Base-by-base conservation (phyloP, 2,797 vertebrate species). In the Sebastes paucispinis region DNA sequence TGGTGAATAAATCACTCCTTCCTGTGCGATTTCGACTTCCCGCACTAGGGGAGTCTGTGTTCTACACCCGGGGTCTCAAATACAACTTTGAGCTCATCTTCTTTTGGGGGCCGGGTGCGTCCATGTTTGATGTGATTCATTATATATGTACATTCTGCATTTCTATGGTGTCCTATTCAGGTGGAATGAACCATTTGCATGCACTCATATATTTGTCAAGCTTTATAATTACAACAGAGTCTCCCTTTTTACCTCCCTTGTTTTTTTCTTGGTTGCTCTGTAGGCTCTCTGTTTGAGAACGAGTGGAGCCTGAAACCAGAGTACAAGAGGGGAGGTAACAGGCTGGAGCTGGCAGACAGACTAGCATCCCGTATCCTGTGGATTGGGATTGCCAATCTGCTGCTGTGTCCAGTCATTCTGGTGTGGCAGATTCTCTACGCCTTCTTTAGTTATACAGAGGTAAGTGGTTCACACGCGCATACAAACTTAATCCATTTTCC, bases 31-130 rank as follows among this genome's bases (percentile, higher is more conserved):
- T 98, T 94, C 96, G 91, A 69, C 92, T 96, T 79, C 98, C 98
- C 0, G 24, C 96, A 4, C 94, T 99, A 1, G 97, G 97, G 10
- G 97, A 99, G 58, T 94, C 85, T 0, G 96, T 99, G 81, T 99
- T 99, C 91, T 99, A 97, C 91, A 99, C 98, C 0, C 97, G 98
- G 0, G 98, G 98, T 60, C 98, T 99, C 84, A 99, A 99, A 92
- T 99, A 99, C 94, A 99, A 99, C 94, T 99, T 99, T 3, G 98
- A 99, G 93, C 96, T 99, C 65, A 99, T 99, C 92, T 98, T 99
- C 87, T 99, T 99, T 91, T 99, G 98, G 98, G 98, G 98, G 0
- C 98, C 98, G 0, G 94, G 94, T 95, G 54, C 63, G 87, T 90
- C 32, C 36, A 31, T 60, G 34, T 59, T 69, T 7, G 4, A 16